Conservation (phyloP, 2,888 invertebrate species). For the Sisyra terminalis region DNA sequence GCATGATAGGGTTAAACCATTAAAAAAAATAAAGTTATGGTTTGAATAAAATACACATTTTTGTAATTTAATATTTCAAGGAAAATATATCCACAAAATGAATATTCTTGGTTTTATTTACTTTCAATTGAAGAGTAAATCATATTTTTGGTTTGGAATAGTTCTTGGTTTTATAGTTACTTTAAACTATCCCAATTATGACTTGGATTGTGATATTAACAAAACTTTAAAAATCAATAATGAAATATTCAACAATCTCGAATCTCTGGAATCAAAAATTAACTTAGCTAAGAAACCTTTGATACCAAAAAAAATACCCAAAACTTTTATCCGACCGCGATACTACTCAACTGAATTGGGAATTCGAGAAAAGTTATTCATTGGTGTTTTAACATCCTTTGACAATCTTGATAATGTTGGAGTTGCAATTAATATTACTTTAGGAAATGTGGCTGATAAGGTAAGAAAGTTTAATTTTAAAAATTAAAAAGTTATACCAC, state of each 20-base stretch:
- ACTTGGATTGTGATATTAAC: slow-evolving; percentile 9
- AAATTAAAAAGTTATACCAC: not conserved
- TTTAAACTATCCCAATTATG: slow-evolving; percentile 6
- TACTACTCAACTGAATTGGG: slow-evolving; percentile 93
- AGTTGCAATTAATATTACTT: slow-evolving; percentile 73
- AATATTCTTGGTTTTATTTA: slow-evolving; percentile 1
- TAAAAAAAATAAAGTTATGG: too few relatives aligned
- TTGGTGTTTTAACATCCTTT: slow-evolving; percentile 68
- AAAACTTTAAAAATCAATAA: slow-evolving; percentile 12
- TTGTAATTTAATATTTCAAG: too few relatives aligned
- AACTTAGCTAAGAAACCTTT: slow-evolving; percentile 10
- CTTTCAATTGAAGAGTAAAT: slow-evolving; percentile 6
- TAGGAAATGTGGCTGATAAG: slow-evolving; percentile 70
- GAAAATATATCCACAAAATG: too few relatives aligned
- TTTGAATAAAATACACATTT: too few relatives aligned
- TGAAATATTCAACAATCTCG: slow-evolving; percentile 3
- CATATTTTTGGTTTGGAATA: slow-evolving; percentile 8
- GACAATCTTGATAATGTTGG: slow-evolving; percentile 56
- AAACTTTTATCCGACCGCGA: slow-evolving; percentile 62
- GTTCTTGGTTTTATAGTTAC: slow-evolving; percentile 4
- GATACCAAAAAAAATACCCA: slow-evolving; percentile 29
- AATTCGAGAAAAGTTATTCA: slow-evolving; percentile 74
- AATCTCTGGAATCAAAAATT: slow-evolving; percentile 15
- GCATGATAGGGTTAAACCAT: too few relatives aligned
- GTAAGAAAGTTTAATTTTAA: slow-evolving; percentile 29